A percentile compares a stretch with the other conserved stretches of the same genome.
Conservation (phyloP, 2,888 invertebrate genomes). For the Lasioglossum figueresi region DNA sequence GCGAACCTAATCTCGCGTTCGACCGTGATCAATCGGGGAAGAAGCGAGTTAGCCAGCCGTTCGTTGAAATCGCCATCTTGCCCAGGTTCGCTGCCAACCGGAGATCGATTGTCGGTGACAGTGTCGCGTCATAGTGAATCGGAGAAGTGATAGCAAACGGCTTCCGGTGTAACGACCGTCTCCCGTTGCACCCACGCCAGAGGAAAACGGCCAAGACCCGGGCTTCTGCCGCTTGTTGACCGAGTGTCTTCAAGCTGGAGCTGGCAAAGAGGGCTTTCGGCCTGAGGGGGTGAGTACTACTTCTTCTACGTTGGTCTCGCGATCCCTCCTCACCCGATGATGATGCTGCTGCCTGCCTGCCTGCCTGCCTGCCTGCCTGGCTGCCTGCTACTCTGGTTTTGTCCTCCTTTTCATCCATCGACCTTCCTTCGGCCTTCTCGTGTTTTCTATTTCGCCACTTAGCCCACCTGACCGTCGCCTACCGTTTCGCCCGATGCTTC, state of each 20-base stretch:
- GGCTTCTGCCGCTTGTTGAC: slow-evolving; percentile 70
- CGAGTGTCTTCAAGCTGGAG: slow-evolving; percentile 80
- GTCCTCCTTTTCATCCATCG: slow-evolving; percentile 27
- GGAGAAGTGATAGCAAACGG: slow-evolving; percentile 42
- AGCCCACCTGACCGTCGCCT: slow-evolving; percentile 9
- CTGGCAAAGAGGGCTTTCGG: slow-evolving; percentile 80
- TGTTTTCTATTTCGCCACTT: slow-evolving; percentile 41
- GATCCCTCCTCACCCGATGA: neutral
- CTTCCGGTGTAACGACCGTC: slow-evolving; percentile 52
- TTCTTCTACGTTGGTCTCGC: slow-evolving; percentile 19
- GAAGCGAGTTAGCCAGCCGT: neutral
- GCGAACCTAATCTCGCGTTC: neutral
- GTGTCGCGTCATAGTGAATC: slow-evolving; percentile 46
- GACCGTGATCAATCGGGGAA: neutral
- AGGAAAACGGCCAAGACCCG: slow-evolving; percentile 58
- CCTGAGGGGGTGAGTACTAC: slow-evolving; percentile 77
- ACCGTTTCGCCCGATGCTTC: neutral
- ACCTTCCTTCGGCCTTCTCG: slow-evolving; percentile 24
- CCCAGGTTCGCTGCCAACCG: neutral
- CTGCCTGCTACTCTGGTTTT: neutral
- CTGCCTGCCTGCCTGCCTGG: no score
- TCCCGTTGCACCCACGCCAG: slow-evolving; percentile 44
- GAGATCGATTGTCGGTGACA: slow-evolving; percentile 23
- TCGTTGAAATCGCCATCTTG: neutral
- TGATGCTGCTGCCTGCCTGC: neutral